These are phyloP conservation scores for Zaprionus lineosus DNA, from an alignment of 2,888 invertebrate species.

Conservation along the genomic window DNA sequence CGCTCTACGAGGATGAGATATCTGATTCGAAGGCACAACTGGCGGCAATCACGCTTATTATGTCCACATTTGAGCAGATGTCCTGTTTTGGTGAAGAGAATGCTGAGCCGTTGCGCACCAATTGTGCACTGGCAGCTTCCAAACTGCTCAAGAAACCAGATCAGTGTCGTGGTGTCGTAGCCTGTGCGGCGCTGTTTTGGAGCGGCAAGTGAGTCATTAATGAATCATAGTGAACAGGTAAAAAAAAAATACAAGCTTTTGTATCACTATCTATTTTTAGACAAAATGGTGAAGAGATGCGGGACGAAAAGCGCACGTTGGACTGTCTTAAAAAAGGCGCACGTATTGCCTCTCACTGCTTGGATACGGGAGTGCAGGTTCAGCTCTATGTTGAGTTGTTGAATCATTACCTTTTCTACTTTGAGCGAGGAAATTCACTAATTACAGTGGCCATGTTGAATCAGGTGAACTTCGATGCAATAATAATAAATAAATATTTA, in stretches of 20 bases:
- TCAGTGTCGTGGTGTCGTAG: constrained; percentile 96
- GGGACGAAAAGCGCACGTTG: constrained; percentile 94
- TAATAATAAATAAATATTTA: too few species aligned
- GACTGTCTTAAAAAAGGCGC: constrained; percentile 98
- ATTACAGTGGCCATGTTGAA: constrained; percentile 85
- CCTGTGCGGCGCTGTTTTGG: constrained; percentile 99
- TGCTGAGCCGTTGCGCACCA: constrained; percentile 96
- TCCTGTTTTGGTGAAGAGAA: constrained; percentile 98
- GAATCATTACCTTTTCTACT: constrained; percentile 96
- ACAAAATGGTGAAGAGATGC: constrained; percentile 86
- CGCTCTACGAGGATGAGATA: constrained; percentile 98
- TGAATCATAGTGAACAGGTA: too few species aligned
- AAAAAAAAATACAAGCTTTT: too few species aligned
- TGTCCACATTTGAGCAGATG: constrained; percentile 97
- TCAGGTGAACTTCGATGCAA: constrained; percentile 81
- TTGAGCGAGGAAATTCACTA: constrained; percentile 91
- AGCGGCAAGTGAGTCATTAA: constrained; percentile 86
- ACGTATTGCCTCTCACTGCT: constrained; percentile 97
- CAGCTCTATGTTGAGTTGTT: constrained; percentile 97
- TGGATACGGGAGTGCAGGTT: constrained; percentile 98
- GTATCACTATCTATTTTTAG: constrained; percentile 53
- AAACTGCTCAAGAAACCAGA: constrained; percentile 98
- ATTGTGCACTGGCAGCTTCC: constrained; percentile 97
- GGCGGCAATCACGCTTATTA: constrained; percentile 96
- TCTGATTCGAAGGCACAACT: constrained; percentile 98